Evolutionary conservation across 2,888 invertebrate species (phyloP), one percentile per base, ranked within the genome.

Genomic region (Lasioglossum pauxillum): DNA sequence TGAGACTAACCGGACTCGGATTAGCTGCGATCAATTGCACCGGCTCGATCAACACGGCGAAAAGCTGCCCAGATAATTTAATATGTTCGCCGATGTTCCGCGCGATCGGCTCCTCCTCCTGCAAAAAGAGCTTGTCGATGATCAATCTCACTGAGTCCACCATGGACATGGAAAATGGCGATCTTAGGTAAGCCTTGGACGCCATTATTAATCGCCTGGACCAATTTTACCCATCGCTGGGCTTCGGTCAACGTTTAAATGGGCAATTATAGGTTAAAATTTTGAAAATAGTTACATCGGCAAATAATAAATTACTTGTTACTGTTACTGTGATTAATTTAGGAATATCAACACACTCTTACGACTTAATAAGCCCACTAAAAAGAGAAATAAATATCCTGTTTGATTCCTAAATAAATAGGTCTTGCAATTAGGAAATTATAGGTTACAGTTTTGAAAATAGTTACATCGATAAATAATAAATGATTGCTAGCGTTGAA

Each of bases 101-200:
- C 71, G 67, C 79, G 23, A 80, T 88, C 71, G 78, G 83, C 23
- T 64, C 78, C 0, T 78, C 88, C 0, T 71, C 78, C 1, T 90
- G 85, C 80, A 92, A 91, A 75, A 94, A 93, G 84, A 95, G 95
- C 78, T 76, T 94, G 7, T 95, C 95, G 23, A 92, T 95, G 92
- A 92, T 91, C 75, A 93, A 95, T 78, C 87, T 95, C 7, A 90
- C 93, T 0, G 91, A 93, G 3, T 72, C 84, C n/a, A 78, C 79
- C 16, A 87, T 82, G 69, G 91, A 93, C 71, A 46, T 80, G 19
- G 91, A 92, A n/a, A 88, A 81, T 60, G 77, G 80, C 23, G 91
- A 92, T 69, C 75, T 88, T 38, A 92, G 93, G 94, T 94, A 80
- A 73, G 64, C 23, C 10, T 2, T n/a, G n/a, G n/a, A n/a, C 12